Evolutionary conservation across 2,888 invertebrate genomes (phyloP), one percentile per base, ranked within the genome.

Genomic region (Nephrotoma flavescens): DNA sequence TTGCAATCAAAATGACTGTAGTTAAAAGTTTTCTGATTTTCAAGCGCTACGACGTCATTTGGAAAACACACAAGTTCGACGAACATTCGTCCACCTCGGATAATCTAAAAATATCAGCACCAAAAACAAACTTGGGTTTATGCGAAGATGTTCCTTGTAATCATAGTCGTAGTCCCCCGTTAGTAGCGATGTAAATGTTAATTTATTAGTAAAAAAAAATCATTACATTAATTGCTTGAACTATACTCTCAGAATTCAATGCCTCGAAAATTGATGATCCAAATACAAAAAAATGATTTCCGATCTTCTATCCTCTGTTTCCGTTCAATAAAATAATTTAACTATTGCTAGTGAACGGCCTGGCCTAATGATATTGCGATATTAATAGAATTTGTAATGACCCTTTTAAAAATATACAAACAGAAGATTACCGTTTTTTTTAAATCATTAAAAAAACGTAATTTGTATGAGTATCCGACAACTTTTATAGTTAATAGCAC

Each of bases 1-100:
- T 42, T 87, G 87, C 44, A 83, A 86, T n/a, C 87, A 87, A 86
- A 12, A 86, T 45, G 52, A 87, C 41, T 87, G 87, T 52, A 86
- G 83, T 9, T 86, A 87, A 84, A n/a, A 83, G 44, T 87, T 87
- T 87, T 47, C 86, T 11, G 86, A 86, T 85, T 87, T 87, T 83
- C 86, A 42, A 84, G 9, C 84, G 11, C 86, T 87, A 44, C 47
- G 57, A 2, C 19, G 19, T 5, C 86, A 87, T 85, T 86, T 87
- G 83, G 15, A 86, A 41, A 86, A 47, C 52, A 44, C 44, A 9
- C 44, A 44, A 44, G 9, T 44, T 44, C 44, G 44, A 44, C 44
- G 9, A 44, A 44, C 44, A 44, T 44, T 44, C 44, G 2, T 9
- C 6, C 0, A 9, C 9, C 9, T 44, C 44, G 44, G 9, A 44